Conservation (phyloP, 2,888 invertebrate species). For the Campoplex nolae region DNA sequence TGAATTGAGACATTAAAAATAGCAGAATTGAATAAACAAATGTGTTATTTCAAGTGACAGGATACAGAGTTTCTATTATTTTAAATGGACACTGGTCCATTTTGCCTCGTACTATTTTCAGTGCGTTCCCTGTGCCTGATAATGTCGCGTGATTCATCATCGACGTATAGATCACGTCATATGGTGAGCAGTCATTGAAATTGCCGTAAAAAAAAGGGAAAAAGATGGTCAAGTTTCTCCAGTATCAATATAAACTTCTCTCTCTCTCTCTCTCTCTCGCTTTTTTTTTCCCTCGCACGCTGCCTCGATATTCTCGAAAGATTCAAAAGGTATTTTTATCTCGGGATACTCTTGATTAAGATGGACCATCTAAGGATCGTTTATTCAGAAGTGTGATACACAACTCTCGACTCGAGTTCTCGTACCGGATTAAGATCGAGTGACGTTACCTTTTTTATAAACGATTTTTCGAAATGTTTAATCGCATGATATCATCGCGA, state of each 20-base stretch:
- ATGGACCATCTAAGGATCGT: slow-evolving; percentile 64
- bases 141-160: slow-evolving; percentile 55
- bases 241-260: slow-evolving; percentile 38
- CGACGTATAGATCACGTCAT: slow-evolving; percentile 52
- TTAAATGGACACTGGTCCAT: not conserved
- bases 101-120: not conserved
- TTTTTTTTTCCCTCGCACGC: not conserved
- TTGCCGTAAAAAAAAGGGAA: slow-evolving; percentile 53
- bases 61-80: not conserved
- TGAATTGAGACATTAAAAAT: not conserved
- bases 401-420: slow-evolving; percentile 21
- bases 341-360: slow-evolving; percentile 50
- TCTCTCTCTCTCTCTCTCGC: not conserved
- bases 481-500: slow-evolving; percentile 52
- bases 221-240: slow-evolving; percentile 13
- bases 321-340: slow-evolving; percentile 62
- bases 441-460: not conserved
- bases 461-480: slow-evolving; percentile 12
- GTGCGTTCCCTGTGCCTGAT: not conserved
- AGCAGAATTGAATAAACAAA: not conserved
- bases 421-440: slow-evolving; percentile 27
- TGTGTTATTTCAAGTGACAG: not conserved
- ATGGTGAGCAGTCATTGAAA: slow-evolving; percentile 55
- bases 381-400: slow-evolving; percentile 31
- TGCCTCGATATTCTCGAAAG: slow-evolving; percentile 41